These are phyloP conservation scores for Ceuthmochares aereus DNA, from an alignment of 2,113 vertebrate genomes.

Conservation along the genomic window DNA sequence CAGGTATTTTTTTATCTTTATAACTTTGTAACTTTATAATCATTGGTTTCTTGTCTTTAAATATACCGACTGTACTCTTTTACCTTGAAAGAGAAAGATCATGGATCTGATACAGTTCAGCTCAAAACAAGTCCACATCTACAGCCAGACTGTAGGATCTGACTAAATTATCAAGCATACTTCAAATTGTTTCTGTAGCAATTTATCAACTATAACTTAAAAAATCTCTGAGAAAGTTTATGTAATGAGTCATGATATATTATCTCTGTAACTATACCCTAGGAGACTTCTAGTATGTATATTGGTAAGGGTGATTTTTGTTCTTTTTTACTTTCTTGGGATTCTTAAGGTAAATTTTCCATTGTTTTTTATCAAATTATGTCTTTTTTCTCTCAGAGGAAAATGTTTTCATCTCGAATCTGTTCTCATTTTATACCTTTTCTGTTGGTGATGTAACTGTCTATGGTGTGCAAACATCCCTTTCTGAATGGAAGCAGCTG, in stretches of 20 bases:
- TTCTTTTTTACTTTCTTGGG: neutral
- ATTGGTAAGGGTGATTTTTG: neutral
- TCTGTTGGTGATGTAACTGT: neutral
- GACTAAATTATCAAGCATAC: neutral
- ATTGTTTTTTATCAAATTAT: neutral
- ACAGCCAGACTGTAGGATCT: neutral
- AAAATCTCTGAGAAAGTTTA: neutral
- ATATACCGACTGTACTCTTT: neutral
- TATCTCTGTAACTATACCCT: neutral
- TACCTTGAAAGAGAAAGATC: neutral
- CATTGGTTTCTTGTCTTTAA: conserved; percentile 39
- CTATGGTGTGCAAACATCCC: neutral
- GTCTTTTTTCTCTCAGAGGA: neutral
- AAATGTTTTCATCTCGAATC: neutral
- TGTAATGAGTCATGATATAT: neutral
- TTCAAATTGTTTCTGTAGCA: neutral
- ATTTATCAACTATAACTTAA: neutral
- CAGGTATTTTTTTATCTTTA: conserved; percentile 50
- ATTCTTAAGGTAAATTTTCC: neutral
- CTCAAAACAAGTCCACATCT: conserved; percentile 1
- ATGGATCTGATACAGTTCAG: neutral
- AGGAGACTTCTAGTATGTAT: neutral
- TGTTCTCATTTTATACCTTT: conserved; percentile 15
- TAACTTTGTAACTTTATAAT: conserved; percentile 52
- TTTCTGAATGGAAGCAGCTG: conserved; percentile 60